Percentiles rank a stretch among this genome's conserved stretches.
Evolutionary conservation across 2,113 vertebrate genomes (phyloP).

Genomic region (Xiphorhynchus elegans): DNA sequence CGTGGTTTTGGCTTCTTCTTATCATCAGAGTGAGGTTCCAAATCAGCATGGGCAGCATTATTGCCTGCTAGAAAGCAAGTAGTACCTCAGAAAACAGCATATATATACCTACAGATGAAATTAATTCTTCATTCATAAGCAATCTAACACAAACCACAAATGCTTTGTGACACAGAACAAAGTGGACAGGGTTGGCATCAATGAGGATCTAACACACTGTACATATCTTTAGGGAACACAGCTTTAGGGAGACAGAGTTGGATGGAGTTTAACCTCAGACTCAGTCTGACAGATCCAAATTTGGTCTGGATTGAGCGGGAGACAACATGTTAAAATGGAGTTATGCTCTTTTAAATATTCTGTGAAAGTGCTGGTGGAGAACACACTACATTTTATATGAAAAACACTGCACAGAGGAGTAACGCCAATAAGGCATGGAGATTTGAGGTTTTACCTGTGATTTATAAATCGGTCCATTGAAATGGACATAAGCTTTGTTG

Average conservation of each 20-base stretch:
- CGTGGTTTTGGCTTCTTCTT: neutral
- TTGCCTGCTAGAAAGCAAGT: neutral
- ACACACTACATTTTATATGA: neutral
- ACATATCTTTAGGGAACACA: neutral
- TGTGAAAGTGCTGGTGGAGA: neutral
- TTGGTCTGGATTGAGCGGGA: neutral
- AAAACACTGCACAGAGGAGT: neutral
- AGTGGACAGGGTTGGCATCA: neutral
- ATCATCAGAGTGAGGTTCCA: neutral
- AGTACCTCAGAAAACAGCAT: neutral
- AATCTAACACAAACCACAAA: neutral
- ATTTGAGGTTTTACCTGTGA: neutral
- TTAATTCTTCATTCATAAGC: neutral
- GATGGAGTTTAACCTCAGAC: neutral
- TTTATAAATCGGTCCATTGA: neutral
- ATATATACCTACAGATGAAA: neutral
- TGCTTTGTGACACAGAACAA: neutral
- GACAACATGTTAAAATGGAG: neutral
- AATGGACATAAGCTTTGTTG: neutral
- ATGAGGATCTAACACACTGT: neutral
- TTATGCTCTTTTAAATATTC: neutral
- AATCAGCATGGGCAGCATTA: rapidly evolving
- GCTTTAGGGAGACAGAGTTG: neutral
- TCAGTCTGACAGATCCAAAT: neutral
- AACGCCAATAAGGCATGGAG: neutral